Conservation (phyloP, 2,797 vertebrate species). For the Helarctos malayanus region DNA sequence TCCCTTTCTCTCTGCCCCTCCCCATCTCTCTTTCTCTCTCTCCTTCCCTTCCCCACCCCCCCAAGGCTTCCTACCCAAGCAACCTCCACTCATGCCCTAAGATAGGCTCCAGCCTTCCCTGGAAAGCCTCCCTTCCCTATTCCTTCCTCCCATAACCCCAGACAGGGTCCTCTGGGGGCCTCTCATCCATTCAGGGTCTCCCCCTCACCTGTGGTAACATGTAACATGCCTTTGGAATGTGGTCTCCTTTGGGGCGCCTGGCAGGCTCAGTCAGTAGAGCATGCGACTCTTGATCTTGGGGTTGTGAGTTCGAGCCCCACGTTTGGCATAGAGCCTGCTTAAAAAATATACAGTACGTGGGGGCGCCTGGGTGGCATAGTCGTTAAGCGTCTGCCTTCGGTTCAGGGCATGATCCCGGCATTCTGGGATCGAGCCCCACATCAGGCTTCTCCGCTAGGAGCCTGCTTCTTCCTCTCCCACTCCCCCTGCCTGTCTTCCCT, state of each 20-base stretch:
- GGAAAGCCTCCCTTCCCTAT: background rate
- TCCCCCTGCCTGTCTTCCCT: too few species aligned
- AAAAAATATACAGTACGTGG: background rate
- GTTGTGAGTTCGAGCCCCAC: background rate
- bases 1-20: background rate
- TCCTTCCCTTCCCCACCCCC: too few species aligned
- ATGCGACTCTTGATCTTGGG: background rate
- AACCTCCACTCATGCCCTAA: background rate
- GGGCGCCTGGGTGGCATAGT: too few species aligned
- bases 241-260: background rate
- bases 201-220: background rate
- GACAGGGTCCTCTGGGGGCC: background rate
- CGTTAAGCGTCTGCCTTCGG: too few species aligned
- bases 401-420: too few species aligned
- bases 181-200: background rate
- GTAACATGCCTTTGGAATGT: background rate
- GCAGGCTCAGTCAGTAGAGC: background rate
- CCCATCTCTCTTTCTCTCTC: background rate
- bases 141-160: background rate
- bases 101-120: background rate
- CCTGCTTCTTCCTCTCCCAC: too few species aligned
- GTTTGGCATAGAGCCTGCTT: background rate
- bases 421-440: too few species aligned
- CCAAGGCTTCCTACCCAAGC: background rate
- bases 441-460: too few species aligned